These are phyloP conservation scores for Erpetoichthys calabaricus DNA, from an alignment of 2,797 vertebrate genomes.

Conservation along the genomic window DNA sequence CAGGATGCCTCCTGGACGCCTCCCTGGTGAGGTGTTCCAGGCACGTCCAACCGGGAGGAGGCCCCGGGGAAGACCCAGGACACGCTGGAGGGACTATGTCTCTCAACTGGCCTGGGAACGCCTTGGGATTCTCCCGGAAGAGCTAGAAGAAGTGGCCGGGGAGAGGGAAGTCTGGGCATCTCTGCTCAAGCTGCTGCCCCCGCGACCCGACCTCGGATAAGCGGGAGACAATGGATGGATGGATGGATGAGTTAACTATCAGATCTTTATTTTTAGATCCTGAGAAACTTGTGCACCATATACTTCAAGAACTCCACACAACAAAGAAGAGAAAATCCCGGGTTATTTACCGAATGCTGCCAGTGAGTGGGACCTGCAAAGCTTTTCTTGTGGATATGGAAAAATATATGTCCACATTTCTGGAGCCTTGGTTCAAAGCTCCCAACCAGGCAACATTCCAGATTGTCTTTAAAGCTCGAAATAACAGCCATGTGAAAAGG, in stretches of 20 bases:
- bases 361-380: constrained; percentile 79
- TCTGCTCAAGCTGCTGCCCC: too few relatives aligned
- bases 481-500: constrained; percentile 81
- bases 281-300: constrained; percentile 76
- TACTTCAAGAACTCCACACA: constrained; percentile 73
- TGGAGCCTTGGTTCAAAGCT: constrained; percentile 85
- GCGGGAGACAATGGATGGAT: too few relatives aligned
- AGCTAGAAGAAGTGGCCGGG: too few relatives aligned
- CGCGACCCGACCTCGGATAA: too few relatives aligned
- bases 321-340: constrained; percentile 84
- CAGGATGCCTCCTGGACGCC: too few relatives aligned
- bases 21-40: too few relatives aligned
- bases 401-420: constrained; percentile 65
- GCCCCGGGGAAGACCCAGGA: too few relatives aligned
- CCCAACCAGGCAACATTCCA: constrained; percentile 77
- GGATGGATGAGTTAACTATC: neutral
- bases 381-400: constrained; percentile 86
- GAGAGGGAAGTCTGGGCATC: too few relatives aligned
- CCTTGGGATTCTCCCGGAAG: too few relatives aligned
- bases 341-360: constrained; percentile 82
- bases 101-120: too few relatives aligned
- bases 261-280: constrained; percentile 50
- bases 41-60: too few relatives aligned
- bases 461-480: constrained; percentile 84
- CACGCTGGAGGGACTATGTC: too few relatives aligned